A percentile compares a stretch with the other conserved stretches of the same genome.
phyloP scores from a whole-genome alignment of 2,113 vertebrate species.

The Pelecanoides urinatrix region DNA sequence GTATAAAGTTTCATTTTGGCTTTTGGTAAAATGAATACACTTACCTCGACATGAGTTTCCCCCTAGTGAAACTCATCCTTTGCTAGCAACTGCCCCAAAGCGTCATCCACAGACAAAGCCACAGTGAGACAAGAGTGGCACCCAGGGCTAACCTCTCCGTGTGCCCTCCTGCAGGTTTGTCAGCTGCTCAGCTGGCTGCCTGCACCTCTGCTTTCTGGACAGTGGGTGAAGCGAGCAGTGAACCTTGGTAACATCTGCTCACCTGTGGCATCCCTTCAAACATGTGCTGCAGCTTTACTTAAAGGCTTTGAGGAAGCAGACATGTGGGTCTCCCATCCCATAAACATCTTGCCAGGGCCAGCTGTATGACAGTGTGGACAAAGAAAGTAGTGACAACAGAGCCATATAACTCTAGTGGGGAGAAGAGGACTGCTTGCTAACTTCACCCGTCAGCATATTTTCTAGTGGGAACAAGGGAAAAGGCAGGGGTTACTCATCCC shows the following conservation, averaged over 20 bases:
- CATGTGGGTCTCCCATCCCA: neutral
- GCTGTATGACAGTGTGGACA: neutral
- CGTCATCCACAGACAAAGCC: neutral
- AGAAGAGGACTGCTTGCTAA: neutral
- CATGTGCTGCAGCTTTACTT: neutral
- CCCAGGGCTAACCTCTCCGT: neutral
- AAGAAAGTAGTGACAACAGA: neutral
- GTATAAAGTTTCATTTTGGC: neutral
- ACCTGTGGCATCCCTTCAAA: rapidly evolving
- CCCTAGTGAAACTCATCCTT: neutral
- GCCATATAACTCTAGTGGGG: neutral
- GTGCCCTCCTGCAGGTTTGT: neutral
- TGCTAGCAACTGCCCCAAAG: neutral
- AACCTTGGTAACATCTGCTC: neutral
- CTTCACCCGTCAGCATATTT: neutral
- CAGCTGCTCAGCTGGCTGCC: neutral
- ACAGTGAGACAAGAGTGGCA: rapidly evolving
- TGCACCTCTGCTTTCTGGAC: neutral
- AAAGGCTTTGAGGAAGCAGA: neutral
- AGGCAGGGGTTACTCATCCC: neutral
- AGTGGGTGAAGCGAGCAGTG: neutral
- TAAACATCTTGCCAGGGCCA: neutral
- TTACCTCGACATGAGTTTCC: neutral
- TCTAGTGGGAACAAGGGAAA: neutral
- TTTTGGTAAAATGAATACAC: neutral